Conservation (phyloP, 2,113 vertebrate species). For the Thermophis baileyi region DNA sequence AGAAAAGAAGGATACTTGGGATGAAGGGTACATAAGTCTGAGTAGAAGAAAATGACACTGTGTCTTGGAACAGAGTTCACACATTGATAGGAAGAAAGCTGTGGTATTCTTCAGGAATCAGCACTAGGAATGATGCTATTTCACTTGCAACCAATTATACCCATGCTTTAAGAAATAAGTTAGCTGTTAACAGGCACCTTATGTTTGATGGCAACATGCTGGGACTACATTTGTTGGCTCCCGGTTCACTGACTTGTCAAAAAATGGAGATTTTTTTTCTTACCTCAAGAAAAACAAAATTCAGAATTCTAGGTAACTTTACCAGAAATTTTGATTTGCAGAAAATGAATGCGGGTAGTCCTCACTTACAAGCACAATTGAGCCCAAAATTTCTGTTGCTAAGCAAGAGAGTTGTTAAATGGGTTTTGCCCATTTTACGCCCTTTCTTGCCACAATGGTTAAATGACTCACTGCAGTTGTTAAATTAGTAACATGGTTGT, state of each 20-base stretch:
- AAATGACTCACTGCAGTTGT: not conserved
- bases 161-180: not conserved
- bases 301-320: not conserved
- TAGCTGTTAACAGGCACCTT: not conserved
- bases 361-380: not conserved
- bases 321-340: not conserved
- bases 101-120: not conserved
- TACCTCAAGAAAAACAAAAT: not conserved
- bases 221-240: not conserved
- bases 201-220: not conserved
- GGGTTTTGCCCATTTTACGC: not conserved
- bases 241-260: not conserved
- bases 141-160: not conserved
- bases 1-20: not conserved
- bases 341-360: not conserved
- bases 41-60: not conserved
- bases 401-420: not conserved
- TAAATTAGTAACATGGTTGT: not conserved
- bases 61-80: not conserved
- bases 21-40: not conserved
- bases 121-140: not conserved
- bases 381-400: not conserved
- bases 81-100: not conserved
- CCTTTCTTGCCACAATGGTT: not conserved
- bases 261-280: not conserved